These are phyloP conservation scores for Caenorhabditis uteleia DNA, from an alignment of 2,888 invertebrate genomes.

Conservation along the genomic window DNA sequence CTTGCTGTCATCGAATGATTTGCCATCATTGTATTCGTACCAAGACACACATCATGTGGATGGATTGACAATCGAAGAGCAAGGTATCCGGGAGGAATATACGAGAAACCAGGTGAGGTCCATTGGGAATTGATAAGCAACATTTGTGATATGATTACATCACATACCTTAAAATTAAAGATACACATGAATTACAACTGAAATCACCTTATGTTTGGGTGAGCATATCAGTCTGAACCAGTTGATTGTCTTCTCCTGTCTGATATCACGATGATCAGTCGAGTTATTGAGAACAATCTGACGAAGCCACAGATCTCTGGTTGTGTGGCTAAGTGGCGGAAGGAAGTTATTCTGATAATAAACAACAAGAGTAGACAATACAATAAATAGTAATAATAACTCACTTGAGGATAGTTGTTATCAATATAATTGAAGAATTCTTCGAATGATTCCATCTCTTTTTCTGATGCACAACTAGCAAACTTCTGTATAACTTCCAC, in stretches of 20 bases:
- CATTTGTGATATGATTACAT: constrained; percentile 29
- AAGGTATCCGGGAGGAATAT: constrained; percentile 23
- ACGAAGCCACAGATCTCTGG: constrained; percentile 29
- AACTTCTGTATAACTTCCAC: constrained; percentile 11
- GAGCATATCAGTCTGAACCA: constrained; percentile 31
- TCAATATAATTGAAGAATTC: constrained; percentile 9
- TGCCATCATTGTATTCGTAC: constrained; percentile 1
- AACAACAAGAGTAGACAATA: no score
- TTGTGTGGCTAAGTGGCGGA: constrained; percentile 4
- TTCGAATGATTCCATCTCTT: neutral
- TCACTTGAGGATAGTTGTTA: constrained; percentile 13
- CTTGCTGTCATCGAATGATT: constrained; percentile 21
- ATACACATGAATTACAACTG: neutral
- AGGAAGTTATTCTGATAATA: constrained; percentile 18
- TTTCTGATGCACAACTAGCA: constrained; percentile 1
- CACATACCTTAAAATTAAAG: constrained; percentile 19
- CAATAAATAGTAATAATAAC: neutral
- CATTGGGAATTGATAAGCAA: constrained; percentile 36
- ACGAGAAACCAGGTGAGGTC: constrained; percentile 35
- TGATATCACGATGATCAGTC: constrained; percentile 20
- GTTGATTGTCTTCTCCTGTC: constrained; percentile 30
- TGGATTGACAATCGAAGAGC: constrained; percentile 33
- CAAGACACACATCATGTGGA: constrained; percentile 35
- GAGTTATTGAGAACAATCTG: constrained; percentile 26
- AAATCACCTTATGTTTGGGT: constrained; percentile 28